A percentile compares a stretch with the other conserved stretches of the same genome.
These are phyloP conservation scores for Haliclona indistincta DNA, from an alignment of 37 sponge, comb jelly and placozoan genomes.

Conservation along the genomic window DNA sequence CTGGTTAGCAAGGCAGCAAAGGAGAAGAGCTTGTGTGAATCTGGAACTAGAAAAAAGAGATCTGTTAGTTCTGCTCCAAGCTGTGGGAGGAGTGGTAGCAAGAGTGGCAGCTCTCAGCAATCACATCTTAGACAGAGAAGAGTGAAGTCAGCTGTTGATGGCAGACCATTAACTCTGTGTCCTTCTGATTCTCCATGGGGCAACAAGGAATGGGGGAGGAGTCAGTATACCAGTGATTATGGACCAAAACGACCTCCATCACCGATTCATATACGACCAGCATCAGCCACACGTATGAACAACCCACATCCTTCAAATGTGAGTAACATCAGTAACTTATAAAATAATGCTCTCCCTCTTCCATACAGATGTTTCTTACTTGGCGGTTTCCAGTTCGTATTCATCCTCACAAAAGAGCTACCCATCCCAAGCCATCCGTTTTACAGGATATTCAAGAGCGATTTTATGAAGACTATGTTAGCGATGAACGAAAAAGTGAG, in stretches of 20 bases:
- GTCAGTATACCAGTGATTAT: conserved; percentile 45
- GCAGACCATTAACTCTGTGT: conserved; percentile 11
- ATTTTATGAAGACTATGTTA: conserved; percentile 62
- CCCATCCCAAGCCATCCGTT: conserved; percentile 15
- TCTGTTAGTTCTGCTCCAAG: no score
- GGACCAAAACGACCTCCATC: conserved; percentile 12
- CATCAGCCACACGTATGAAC: conserved; percentile 53
- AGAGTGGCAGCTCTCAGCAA: no score
- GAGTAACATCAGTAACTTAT: background rate
- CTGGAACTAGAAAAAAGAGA: no score
- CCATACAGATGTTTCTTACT: conserved; percentile 31
- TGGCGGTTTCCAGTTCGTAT: conserved; percentile 51
- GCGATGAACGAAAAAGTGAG: background rate
- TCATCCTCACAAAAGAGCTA: conserved; percentile 50
- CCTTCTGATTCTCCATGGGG: background rate
- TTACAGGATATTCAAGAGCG: conserved; percentile 32
- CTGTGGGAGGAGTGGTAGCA: no score
- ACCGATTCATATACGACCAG: conserved; percentile 33
- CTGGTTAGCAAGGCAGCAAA: no score
- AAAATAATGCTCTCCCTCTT: background rate
- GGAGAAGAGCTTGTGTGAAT: no score
- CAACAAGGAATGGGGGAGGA: conserved; percentile 28
- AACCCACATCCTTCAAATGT: conserved; percentile 68
- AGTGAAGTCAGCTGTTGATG: conserved; percentile 44
- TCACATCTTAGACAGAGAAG: conserved; percentile 11